Percentiles rank a stretch among this genome's conserved stretches.
phyloP scores from a whole-genome alignment of 2,113 vertebrate genomes.

The Chrysemys picta region DNA sequence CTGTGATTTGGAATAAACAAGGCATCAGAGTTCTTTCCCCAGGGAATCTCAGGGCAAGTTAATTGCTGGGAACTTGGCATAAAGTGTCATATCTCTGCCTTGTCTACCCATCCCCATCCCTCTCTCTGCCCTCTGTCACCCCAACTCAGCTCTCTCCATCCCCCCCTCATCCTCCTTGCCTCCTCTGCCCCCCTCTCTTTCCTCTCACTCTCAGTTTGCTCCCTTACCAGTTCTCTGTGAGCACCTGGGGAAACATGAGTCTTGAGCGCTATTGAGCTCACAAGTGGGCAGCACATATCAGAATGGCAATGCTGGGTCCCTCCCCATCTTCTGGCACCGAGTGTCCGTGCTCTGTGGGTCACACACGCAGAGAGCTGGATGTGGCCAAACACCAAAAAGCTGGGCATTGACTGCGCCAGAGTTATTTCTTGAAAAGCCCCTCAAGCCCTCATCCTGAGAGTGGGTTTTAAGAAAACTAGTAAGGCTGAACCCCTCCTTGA shows the following conservation, averaged over 20 bases:
- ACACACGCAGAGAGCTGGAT: neutral
- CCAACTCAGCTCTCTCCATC: neutral
- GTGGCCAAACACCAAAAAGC: neutral
- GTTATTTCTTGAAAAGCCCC: neutral
- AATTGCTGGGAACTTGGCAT: neutral
- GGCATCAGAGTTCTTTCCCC: neutral
- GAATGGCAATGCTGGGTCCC: neutral
- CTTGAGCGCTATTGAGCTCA: neutral
- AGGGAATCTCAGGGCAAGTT: neutral
- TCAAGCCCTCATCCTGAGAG: neutral
- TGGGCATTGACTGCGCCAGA: neutral
- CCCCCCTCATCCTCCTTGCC: neutral
- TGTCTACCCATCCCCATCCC: fast-evolving
- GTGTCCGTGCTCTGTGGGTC: neutral
- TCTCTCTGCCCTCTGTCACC: neutral
- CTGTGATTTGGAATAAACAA: neutral
- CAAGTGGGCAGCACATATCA: neutral
- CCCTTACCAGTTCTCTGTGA: neutral
- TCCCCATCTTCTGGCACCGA: neutral
- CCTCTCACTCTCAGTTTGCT: too few relatives aligned
- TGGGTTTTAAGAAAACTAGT: neutral
- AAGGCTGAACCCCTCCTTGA: neutral
- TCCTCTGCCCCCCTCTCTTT: neutral
- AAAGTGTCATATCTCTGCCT: neutral
- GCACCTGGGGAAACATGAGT: neutral